Conservation (phyloP, 2,888 invertebrate species). For the Hypercompe scribonia region DNA sequence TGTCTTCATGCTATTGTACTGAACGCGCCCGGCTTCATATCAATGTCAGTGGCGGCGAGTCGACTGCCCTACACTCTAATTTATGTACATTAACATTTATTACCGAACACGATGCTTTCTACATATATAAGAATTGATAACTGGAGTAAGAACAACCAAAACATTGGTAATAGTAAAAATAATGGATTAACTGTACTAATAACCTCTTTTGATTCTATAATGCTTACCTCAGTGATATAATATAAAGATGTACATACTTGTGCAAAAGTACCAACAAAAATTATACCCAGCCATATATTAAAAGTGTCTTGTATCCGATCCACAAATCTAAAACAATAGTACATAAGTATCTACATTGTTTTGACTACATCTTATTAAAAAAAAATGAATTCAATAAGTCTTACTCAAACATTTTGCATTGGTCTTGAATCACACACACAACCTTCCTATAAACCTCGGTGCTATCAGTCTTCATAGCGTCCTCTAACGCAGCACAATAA, state of each 20-base stretch:
- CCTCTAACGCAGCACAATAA: slow-evolving; percentile 61
- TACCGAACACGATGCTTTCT: too few species aligned
- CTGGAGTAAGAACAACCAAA: too few species aligned
- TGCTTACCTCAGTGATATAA: slow-evolving; percentile 66
- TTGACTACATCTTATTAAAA: not conserved
- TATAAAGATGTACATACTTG: slow-evolving; percentile 72
- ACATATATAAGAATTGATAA: too few species aligned
- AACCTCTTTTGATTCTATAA: too few species aligned
- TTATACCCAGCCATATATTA: slow-evolving; percentile 68
- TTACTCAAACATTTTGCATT: slow-evolving; percentile 63
- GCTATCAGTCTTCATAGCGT: slow-evolving; percentile 50
- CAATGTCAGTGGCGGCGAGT: too few species aligned
- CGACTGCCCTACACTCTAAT: too few species aligned
- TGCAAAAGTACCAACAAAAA: slow-evolving; percentile 67
- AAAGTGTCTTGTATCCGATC: slow-evolving; percentile 66
- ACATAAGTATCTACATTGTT: not conserved
- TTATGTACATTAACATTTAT: too few species aligned
- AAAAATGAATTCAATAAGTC: slow-evolving; percentile 12
- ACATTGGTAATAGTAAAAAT: too few species aligned
- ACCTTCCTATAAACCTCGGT: slow-evolving; percentile 41
- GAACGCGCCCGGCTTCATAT: too few species aligned
- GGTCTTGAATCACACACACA: slow-evolving; percentile 62
- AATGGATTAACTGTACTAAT: too few species aligned
- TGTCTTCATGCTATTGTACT: too few species aligned
- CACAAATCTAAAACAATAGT: slow-evolving; percentile 60